These are phyloP conservation scores for Cataglyphis cursor DNA, from an alignment of 2,888 invertebrate species.

Conservation along the genomic window DNA sequence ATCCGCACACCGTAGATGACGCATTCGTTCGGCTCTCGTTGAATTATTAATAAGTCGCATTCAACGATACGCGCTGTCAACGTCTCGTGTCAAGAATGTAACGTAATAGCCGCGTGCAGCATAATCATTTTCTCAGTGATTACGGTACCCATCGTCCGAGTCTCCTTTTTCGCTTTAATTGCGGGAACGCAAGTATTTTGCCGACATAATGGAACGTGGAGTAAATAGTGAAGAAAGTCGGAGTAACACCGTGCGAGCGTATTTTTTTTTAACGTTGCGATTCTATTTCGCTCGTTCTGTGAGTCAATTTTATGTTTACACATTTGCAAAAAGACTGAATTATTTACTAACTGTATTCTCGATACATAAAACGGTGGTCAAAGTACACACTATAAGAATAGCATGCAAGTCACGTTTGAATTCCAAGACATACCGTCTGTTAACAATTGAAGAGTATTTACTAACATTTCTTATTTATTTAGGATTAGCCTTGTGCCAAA, in stretches of 20 bases:
- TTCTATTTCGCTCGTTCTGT: not conserved
- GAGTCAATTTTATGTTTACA: slow-evolving; percentile 23
- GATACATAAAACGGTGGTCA: slow-evolving; percentile 4
- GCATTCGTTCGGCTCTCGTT: slow-evolving; percentile 26
- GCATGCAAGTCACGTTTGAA: slow-evolving; percentile 14
- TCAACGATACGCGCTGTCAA: slow-evolving; percentile 37
- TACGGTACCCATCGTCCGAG: not conserved
- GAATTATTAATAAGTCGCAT: slow-evolving; percentile 59
- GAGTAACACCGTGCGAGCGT: not conserved
- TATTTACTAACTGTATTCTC: slow-evolving; percentile 16
- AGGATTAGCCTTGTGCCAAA: not conserved
- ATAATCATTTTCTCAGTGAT: slow-evolving; percentile 21
- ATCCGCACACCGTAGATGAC: not conserved
- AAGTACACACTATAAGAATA: slow-evolving; percentile 29
- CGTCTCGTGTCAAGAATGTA: slow-evolving; percentile 41
- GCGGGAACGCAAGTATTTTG: slow-evolving; percentile 32
- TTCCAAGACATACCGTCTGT: not conserved
- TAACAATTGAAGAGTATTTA: not conserved
- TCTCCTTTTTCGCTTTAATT: slow-evolving; percentile 24
- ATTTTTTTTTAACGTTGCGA: slow-evolving; percentile 1
- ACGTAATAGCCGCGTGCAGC: slow-evolving; percentile 32
- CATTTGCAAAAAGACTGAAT: not conserved
- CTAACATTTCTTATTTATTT: too few relatives aligned
- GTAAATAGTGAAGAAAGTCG: slow-evolving; percentile 11
- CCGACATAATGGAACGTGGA: slow-evolving; percentile 18